Evolutionary conservation across 2,797 vertebrate species (phyloP).

Genomic region (Chelonia mydas): DNA sequence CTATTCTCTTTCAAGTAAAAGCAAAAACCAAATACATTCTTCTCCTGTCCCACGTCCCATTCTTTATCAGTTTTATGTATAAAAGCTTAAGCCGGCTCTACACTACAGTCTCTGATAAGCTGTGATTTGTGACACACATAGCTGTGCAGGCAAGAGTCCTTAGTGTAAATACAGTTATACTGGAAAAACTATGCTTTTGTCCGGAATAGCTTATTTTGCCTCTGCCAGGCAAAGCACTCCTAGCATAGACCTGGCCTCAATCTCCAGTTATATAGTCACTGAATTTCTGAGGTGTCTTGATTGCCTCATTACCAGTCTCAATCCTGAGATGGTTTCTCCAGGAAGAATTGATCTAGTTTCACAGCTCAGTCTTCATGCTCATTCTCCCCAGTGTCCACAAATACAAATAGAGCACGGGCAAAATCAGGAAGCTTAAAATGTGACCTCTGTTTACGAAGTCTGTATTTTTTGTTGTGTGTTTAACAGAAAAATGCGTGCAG

Average conservation of each 20-base stretch:
- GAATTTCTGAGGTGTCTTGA: not conserved
- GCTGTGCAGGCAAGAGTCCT: not conserved
- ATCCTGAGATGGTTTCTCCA: not conserved
- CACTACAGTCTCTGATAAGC: not conserved
- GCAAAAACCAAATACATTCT: not conserved
- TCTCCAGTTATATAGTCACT: not conserved
- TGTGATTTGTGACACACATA: not conserved
- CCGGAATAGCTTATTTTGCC: not conserved
- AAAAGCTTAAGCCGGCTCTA: not conserved
- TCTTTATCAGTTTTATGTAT: not conserved
- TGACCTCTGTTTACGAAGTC: no score
- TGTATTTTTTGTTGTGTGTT: not conserved
- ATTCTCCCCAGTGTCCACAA: not conserved
- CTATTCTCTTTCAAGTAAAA: not conserved
- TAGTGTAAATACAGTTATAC: not conserved
- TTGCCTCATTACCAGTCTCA: not conserved
- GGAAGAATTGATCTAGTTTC: not conserved
- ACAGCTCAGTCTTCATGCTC: not conserved
- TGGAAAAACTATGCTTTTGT: not conserved
- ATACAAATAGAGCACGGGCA: not conserved
- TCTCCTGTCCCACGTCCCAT: not conserved
- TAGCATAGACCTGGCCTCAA: not conserved
- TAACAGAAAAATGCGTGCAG: not conserved
- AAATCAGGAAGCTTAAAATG: not conserved
- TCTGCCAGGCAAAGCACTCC: not conserved